Conservation (phyloP, 1,140 invertebrate species). For the Ceratina australensis region DNA sequence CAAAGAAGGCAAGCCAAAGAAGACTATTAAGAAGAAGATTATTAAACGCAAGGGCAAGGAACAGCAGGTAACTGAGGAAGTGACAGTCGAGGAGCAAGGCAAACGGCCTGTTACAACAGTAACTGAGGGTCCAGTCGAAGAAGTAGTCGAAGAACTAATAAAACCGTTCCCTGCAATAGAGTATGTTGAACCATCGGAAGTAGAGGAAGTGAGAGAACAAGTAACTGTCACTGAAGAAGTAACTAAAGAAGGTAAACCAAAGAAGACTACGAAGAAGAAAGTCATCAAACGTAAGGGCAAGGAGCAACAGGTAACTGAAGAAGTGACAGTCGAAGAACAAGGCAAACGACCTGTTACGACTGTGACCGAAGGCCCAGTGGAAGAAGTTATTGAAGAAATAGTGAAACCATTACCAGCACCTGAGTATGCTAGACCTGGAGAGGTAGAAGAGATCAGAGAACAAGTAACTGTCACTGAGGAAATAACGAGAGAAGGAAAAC, state of each 20-base stretch:
- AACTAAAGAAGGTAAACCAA: slow-evolving; percentile 67
- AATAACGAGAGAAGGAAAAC: slow-evolving; percentile 72
- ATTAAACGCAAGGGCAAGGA: slow-evolving; percentile 66
- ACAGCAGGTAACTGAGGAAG: slow-evolving; percentile 68
- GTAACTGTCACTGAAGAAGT: slow-evolving; percentile 76
- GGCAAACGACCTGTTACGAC: slow-evolving; percentile 52
- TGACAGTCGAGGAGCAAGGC: slow-evolving; percentile 72
- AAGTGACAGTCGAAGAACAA: slow-evolving; percentile 71
- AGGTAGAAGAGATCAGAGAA: slow-evolving; percentile 69
- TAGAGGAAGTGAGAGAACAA: slow-evolving; percentile 75
- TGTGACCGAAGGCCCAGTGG: slow-evolving; percentile 1
- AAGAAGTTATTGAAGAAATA: slow-evolving; percentile 39
- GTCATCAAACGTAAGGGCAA: slow-evolving; percentile 65
- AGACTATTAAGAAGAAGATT: slow-evolving; percentile 65
- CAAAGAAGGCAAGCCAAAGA: slow-evolving; percentile 50
- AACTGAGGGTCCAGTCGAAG: slow-evolving; percentile 17
- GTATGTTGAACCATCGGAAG: slow-evolving; percentile 45
- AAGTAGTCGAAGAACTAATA: slow-evolving; percentile 22
- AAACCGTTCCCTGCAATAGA: slow-evolving; percentile 5
- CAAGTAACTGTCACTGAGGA: slow-evolving; percentile 67
- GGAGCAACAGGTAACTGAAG: slow-evolving; percentile 67
- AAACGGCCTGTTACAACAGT: slow-evolving; percentile 46
- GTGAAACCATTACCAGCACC: slow-evolving; percentile 31
- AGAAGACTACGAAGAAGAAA: slow-evolving; percentile 65
- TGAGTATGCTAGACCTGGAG: no score